Evolutionary conservation across 2,888 invertebrate genomes (phyloP).

Genomic region (Lithophane semibrunnea): DNA sequence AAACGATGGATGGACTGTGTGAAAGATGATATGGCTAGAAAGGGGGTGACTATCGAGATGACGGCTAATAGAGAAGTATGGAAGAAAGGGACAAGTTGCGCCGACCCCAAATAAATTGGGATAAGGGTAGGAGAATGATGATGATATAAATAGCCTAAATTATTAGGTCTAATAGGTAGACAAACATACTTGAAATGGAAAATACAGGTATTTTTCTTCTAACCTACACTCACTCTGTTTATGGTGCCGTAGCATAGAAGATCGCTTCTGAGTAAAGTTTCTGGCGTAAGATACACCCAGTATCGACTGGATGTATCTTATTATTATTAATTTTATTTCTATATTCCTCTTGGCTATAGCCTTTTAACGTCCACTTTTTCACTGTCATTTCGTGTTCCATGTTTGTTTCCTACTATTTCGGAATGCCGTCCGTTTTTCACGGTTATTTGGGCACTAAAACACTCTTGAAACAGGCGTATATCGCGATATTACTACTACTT

Average conservation of each 20-base stretch:
- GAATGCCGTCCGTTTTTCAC: neutral
- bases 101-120: no score
- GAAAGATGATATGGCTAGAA: no score
- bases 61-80: no score
- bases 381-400: neutral
- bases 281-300: no score
- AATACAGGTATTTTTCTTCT: neutral
- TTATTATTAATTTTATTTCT: neutral
- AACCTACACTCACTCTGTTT: neutral
- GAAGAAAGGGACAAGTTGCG: no score
- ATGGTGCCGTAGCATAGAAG: neutral
- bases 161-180: neutral
- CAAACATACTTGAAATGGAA: neutral
- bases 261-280: no score
- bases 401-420: neutral
- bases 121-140: no score
- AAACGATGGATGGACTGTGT: no score
- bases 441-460: conserved; percentile 25
- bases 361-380: neutral
- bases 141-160: neutral
- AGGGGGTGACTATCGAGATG: no score
- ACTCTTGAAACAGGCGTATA: conserved; percentile 12
- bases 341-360: neutral
- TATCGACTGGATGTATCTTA: neutral
- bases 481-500: neutral